Conservation (phyloP, 2,113 vertebrate species). For the Neogale vison region DNA sequence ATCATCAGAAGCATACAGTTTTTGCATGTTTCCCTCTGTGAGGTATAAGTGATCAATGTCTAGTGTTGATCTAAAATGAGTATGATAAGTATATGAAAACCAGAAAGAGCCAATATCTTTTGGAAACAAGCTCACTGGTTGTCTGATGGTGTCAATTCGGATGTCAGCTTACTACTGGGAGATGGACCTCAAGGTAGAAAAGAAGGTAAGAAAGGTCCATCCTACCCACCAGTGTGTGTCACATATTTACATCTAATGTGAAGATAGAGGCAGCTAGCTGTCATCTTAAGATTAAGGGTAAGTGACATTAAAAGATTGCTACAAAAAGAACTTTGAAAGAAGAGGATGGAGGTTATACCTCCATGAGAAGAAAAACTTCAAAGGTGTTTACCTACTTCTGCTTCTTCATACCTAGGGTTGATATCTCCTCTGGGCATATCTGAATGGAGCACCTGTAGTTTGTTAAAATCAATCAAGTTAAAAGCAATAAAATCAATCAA, state of each 20-base stretch:
- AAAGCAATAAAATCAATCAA: background rate
- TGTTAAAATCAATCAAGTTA: background rate
- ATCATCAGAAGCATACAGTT: background rate
- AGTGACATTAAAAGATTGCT: background rate
- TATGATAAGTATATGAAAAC: background rate
- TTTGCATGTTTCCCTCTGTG: background rate
- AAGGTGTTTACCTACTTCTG: background rate
- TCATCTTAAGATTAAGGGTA: background rate
- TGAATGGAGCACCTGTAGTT: background rate
- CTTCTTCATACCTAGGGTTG: background rate
- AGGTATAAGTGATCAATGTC: background rate
- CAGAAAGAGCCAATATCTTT: background rate
- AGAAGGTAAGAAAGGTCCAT: background rate
- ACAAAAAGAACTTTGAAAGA: background rate
- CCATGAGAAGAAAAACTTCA: background rate
- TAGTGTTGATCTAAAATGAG: background rate
- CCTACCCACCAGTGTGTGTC: background rate
- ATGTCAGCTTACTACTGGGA: background rate
- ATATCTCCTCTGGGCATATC: background rate
- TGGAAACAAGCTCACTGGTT: background rate
- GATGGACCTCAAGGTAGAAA: background rate
- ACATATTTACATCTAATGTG: background rate
- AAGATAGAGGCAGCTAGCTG: background rate
- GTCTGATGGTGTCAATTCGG: background rate
- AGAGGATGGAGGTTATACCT: background rate